These are phyloP conservation scores for Troglohyphantes excavatus DNA, from an alignment of 2,888 invertebrate genomes.

Conservation along the genomic window DNA sequence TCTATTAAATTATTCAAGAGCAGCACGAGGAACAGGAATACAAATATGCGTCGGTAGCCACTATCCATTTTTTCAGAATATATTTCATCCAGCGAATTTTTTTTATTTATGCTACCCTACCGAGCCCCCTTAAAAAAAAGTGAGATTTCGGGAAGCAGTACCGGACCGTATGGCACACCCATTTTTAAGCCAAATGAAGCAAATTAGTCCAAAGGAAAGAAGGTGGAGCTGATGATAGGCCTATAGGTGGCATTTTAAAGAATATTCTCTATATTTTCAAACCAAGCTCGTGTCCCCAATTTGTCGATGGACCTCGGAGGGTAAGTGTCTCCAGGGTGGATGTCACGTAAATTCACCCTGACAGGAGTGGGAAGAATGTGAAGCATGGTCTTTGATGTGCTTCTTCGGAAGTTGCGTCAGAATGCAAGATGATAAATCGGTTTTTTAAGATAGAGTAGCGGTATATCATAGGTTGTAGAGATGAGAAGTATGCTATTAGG, in stretches of 20 bases:
- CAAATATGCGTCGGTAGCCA: neutral
- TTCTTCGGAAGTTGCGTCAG: neutral
- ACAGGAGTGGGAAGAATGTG: neutral
- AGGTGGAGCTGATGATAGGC: slow-evolving; percentile 65
- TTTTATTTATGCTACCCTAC: neutral
- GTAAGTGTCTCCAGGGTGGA: neutral
- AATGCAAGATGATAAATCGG: neutral
- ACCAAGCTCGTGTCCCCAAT: neutral
- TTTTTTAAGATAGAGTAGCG: neutral
- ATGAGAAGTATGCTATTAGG: too few species aligned
- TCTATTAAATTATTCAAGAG: slow-evolving; percentile 3
- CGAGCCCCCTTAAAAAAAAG: slow-evolving; percentile 8
- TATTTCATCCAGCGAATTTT: neutral
- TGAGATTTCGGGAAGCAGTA: slow-evolving; percentile 20
- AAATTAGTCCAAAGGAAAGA: slow-evolving; percentile 21
- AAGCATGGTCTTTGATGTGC: neutral
- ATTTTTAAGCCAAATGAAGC: neutral
- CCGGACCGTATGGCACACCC: slow-evolving; percentile 13
- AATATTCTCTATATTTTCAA: neutral
- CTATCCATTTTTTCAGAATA: neutral
- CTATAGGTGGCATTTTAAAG: slow-evolving; percentile 51
- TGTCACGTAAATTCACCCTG: slow-evolving; percentile 12
- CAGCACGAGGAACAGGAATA: neutral
- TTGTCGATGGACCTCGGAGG: neutral
- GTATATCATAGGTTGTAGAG: neutral